A percentile compares a stretch with the other conserved stretches of the same genome.
Evolutionary conservation across 2,797 vertebrate genomes (phyloP).

Genomic region (Pseudomugil tenellus): DNA sequence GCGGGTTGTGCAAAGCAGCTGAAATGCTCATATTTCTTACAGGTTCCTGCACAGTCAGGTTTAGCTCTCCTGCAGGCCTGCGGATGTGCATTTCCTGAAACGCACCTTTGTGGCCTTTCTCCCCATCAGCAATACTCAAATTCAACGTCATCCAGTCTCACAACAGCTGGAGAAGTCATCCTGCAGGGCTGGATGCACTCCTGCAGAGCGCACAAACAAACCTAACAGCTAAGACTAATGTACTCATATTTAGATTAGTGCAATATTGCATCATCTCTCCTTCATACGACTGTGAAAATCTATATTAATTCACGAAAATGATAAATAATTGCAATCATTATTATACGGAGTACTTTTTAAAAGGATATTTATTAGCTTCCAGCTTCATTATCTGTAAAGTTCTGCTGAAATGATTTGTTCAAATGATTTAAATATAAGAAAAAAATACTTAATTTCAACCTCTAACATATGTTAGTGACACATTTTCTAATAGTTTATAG

Average conservation of each 20-base stretch:
- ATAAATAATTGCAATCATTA: background rate
- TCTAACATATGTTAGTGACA: background rate
- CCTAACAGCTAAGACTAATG: background rate
- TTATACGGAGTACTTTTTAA: background rate
- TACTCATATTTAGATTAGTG: background rate
- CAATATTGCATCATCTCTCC: background rate
- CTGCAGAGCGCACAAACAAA: background rate
- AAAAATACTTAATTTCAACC: background rate
- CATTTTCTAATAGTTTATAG: background rate
- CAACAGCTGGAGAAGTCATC: slow-evolving; percentile 1
- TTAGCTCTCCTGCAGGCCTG: slow-evolving; percentile 44
- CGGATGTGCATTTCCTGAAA: slow-evolving; percentile 37
- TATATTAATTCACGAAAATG: background rate
- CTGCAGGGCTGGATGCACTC: background rate
- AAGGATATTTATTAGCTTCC: no score
- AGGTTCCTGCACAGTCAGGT: background rate
- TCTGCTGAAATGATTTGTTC: background rate
- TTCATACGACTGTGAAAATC: background rate
- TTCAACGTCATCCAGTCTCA: slow-evolving; percentile 37
- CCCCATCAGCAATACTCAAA: slow-evolving; percentile 44
- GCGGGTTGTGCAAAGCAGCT: slow-evolving; percentile 4
- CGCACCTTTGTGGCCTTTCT: slow-evolving; percentile 65
- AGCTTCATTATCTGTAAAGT: no score
- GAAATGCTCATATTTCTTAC: background rate
- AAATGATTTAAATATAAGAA: background rate